A percentile compares a stretch with the other conserved stretches of the same genome.
Conservation (phyloP, 1,140 invertebrate species). For the Drosophila kanapiae region DNA sequence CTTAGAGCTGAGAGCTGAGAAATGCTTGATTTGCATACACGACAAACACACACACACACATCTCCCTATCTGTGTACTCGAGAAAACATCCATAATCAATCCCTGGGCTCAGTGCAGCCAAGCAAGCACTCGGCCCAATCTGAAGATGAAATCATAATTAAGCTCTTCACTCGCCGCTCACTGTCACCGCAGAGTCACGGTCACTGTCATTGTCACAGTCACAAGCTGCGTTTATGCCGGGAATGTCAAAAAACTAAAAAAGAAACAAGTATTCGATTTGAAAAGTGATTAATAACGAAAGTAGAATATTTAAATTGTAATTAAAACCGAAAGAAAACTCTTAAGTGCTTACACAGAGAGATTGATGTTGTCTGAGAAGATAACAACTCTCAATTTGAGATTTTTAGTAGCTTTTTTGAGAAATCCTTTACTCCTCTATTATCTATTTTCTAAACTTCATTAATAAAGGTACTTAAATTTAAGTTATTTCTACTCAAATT, state of each 20-base stretch:
- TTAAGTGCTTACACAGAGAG: too few relatives aligned
- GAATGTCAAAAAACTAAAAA: neutral
- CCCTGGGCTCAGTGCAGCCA: conserved; percentile 24
- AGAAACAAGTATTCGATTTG: too few relatives aligned
- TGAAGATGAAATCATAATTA: conserved; percentile 50
- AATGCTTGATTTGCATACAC: conserved; percentile 47
- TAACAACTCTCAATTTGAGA: too few relatives aligned
- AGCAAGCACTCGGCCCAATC: conserved; percentile 34
- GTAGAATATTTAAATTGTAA: too few relatives aligned
- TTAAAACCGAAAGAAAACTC: too few relatives aligned
- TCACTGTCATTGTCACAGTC: conserved; percentile 46
- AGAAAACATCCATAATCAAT: conserved; percentile 41
- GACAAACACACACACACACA: conserved; percentile 26
- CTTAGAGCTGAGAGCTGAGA: conserved; percentile 6
- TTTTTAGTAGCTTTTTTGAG: too few relatives aligned
- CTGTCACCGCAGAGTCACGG: conserved; percentile 33
- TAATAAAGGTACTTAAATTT: too few relatives aligned
- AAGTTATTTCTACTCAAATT: too few relatives aligned
- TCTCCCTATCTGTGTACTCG: conserved; percentile 32
- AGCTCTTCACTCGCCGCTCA: conserved; percentile 49
- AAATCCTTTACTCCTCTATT: too few relatives aligned
- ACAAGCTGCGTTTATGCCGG: conserved; percentile 17
- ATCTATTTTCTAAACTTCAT: too few relatives aligned
- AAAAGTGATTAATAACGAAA: too few relatives aligned
- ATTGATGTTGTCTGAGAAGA: too few relatives aligned